phyloP scores from a whole-genome alignment of 2,797 vertebrate species.

The Amblyraja radiata region DNA sequence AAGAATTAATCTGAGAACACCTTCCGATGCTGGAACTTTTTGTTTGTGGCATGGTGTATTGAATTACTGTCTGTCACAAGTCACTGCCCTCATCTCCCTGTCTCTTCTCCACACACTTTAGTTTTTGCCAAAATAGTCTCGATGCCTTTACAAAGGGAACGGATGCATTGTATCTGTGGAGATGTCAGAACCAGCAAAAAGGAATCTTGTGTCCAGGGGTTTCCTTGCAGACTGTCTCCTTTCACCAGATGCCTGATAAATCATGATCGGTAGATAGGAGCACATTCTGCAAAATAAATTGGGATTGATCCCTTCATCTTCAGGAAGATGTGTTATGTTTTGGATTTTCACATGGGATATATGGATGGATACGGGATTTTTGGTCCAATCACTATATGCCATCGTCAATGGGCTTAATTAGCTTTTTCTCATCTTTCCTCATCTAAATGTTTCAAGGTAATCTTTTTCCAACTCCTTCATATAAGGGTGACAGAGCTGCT shows the following conservation, averaged over 20 bases:
- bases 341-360: too few species aligned
- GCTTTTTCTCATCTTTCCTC: too few species aligned
- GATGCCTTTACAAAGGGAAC: constrained; percentile 14
- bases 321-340: too few species aligned
- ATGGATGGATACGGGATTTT: too few species aligned
- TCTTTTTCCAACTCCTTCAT: too few species aligned
- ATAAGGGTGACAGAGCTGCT: too few species aligned
- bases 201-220: not conserved
- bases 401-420: too few species aligned
- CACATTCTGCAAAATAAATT: not conserved
- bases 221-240: not conserved
- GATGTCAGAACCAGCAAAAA: not conserved
- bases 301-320: not conserved
- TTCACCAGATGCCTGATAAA: constrained; percentile 20
- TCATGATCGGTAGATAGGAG: constrained; percentile 19
- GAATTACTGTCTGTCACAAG: constrained; percentile 71
- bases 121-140: constrained; percentile 21
- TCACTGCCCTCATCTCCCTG: constrained; percentile 51
- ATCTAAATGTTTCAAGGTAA: too few species aligned
- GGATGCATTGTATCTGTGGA: not conserved
- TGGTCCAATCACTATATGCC: too few species aligned
- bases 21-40: constrained; percentile 72
- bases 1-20: constrained; percentile 91
- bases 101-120: constrained; percentile 53
- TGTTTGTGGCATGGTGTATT: constrained; percentile 72